Percentiles rank a stretch among this genome's conserved stretches.
These are phyloP conservation scores for Drosophila nasuta DNA, from an alignment of 1,140 invertebrate species.

Conservation along the genomic window DNA sequence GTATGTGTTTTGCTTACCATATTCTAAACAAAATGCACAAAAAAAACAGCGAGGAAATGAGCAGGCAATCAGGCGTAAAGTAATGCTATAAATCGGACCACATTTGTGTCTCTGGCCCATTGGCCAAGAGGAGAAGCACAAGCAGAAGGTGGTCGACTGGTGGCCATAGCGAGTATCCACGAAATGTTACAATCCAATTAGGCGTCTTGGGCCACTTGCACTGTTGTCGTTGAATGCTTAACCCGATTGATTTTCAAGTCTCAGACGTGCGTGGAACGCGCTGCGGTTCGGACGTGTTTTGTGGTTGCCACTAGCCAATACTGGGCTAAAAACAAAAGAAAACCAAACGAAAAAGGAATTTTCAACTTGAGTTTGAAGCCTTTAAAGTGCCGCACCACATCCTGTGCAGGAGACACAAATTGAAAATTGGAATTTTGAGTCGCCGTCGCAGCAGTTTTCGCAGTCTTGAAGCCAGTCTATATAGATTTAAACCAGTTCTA, in stretches of 20 bases:
- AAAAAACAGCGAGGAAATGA: conserved; percentile 38
- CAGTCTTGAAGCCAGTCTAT: conserved; percentile 13
- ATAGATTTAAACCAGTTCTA: conserved; percentile 57
- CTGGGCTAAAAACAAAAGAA: conserved; percentile 4
- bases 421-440: background rate
- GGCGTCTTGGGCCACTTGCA: conserved; percentile 48
- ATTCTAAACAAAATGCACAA: conserved; percentile 66
- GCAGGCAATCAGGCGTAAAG: conserved; percentile 51
- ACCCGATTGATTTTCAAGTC: conserved; percentile 70
- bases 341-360: conserved; percentile 18
- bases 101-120: conserved; percentile 39
- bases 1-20: conserved; percentile 59
- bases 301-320: conserved; percentile 21
- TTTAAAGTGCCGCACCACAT: conserved; percentile 29
- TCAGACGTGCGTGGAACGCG: conserved; percentile 78
- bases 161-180: conserved; percentile 45
- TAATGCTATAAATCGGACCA: conserved; percentile 61
- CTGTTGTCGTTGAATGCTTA: conserved; percentile 41
- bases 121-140: conserved; percentile 28
- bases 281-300: conserved; percentile 82
- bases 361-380: conserved; percentile 19
- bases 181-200: conserved; percentile 85
- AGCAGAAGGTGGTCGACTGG: background rate
- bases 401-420: conserved; percentile 16
- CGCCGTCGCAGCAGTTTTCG: conserved; percentile 1